Conservation (phyloP, 2,888 invertebrate species). For the Parochlus steinenii region DNA sequence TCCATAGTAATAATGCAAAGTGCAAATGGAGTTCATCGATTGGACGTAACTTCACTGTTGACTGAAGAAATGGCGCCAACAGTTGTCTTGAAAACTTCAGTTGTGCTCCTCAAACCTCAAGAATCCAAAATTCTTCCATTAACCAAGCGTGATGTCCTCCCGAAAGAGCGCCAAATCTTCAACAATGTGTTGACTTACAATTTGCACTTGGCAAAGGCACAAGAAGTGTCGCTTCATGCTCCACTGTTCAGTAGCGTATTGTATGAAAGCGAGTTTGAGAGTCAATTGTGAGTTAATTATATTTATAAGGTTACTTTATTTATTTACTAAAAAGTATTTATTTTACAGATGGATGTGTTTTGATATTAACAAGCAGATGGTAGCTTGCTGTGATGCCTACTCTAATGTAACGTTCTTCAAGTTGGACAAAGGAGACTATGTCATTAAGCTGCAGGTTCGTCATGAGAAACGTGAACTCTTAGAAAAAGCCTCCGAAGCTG, state of each 20-base stretch:
- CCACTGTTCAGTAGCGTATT: conserved; percentile 70
- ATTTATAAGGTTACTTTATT: too few relatives aligned
- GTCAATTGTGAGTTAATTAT: too few relatives aligned
- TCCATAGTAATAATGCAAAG: conserved; percentile 48
- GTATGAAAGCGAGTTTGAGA: conserved; percentile 92
- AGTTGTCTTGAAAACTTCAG: conserved; percentile 55
- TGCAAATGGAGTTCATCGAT: conserved; percentile 53
- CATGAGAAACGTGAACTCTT: conserved; percentile 75
- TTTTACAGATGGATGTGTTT: conserved; percentile 98
- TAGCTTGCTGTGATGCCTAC: conserved; percentile 80
- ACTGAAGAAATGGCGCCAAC: conserved; percentile 65
- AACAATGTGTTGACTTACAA: conserved; percentile 75
- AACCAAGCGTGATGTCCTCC: conserved; percentile 64
- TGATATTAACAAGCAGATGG: conserved; percentile 73
- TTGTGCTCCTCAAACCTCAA: conserved; percentile 59
- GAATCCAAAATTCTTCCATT: conserved; percentile 69
- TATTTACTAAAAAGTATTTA: too few relatives aligned
- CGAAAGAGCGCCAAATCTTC: conserved; percentile 78
- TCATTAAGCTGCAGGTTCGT: conserved; percentile 68
- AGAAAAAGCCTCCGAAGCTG: conserved; percentile 70
- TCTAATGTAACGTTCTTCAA: conserved; percentile 61
- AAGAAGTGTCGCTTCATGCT: conserved; percentile 65
- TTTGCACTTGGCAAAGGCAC: conserved; percentile 64
- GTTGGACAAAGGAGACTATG: conserved; percentile 91
- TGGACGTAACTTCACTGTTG: conserved; percentile 53